Conservation (phyloP, 1,140 invertebrate species). For the Propsilocerus akamusi region DNA sequence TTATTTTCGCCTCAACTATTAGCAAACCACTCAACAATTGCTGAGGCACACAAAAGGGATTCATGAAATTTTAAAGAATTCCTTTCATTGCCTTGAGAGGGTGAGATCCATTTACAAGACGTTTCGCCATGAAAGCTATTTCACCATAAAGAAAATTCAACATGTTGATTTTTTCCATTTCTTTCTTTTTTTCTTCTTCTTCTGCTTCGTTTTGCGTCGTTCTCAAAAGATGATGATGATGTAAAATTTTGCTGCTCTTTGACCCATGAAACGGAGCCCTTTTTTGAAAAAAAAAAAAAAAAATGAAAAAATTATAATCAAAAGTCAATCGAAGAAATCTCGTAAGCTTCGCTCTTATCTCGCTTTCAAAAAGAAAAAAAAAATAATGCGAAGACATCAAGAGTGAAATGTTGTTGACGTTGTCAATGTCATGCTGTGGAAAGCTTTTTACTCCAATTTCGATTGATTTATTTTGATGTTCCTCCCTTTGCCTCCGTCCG, state of each 20-base stretch:
- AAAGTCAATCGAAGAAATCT: no score
- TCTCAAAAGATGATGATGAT: not conserved
- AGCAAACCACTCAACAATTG: no score
- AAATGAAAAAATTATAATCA: constrained; percentile 1
- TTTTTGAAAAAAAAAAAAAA: not conserved
- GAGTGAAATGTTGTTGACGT: not conserved
- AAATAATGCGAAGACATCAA: not conserved
- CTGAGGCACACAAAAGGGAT: no score
- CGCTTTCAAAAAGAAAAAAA: not conserved
- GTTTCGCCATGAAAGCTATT: no score
- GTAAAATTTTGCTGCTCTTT: not conserved
- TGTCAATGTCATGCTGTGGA: not conserved
- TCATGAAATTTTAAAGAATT: no score
- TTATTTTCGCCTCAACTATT: no score
- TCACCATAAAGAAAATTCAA: no score
- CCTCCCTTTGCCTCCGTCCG: no score
- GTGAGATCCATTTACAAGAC: no score
- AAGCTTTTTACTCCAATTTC: not conserved
- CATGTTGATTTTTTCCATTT: not conserved
- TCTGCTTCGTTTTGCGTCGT: not conserved
- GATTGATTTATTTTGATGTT: no score
- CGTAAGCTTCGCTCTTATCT: no score
- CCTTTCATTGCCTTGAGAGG: no score
- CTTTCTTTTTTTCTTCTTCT: not conserved
- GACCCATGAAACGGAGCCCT: not conserved